Evolutionary conservation across 1,140 invertebrate genomes (phyloP), one percentile per base, ranked within the genome.

Genomic region (Pachypeltis micranthus): DNA sequence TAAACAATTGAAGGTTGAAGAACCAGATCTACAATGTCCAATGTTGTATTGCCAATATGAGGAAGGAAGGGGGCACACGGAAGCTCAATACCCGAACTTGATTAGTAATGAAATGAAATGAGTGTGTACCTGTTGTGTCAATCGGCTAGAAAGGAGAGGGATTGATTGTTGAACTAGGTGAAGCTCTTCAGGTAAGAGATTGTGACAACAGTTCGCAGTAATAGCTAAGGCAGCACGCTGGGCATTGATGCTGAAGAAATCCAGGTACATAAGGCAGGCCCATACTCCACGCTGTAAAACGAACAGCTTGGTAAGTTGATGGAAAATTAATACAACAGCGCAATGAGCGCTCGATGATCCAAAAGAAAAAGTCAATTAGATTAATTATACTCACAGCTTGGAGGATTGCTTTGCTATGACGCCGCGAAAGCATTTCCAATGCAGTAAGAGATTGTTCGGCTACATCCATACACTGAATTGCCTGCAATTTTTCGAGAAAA

Each of bases 401-500:
- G 66, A 98, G 76, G 67, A 98, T 97, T 28, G 93, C 85, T 78
- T 98, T 98, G 69, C 92, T 92, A 77, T 98, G 95, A 67, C 94
- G 79, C n/a, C 92, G 80, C 0, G 94, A 98, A 24, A 98, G 78
- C 87, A 96, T 97, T 73, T 98, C 95, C 23, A 98, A 77, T 1
- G 95, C 96, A 2, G 94, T 96, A 51, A 98, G 78, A 69, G 90
- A 91, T 76, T 98, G 95, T 76, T 98, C 96, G 19, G 95, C 95
- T 2, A 98, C 95, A 77, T 98, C 96, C 93, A 98, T 98, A 74
- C 95, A 98, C 67, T 97, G 94, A 67, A 98, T 98, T 0, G 92
- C 90, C 79, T 98, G 93, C 34, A 98, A 79, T 77, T 98, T 95
- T 76, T 94, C 90, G 23, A 96, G 77, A 76, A 96, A 95, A 3